Evolutionary conservation across 2,888 invertebrate genomes (phyloP), one percentile per base, ranked within the genome.

Genomic region (Plagiodera versicolora): DNA sequence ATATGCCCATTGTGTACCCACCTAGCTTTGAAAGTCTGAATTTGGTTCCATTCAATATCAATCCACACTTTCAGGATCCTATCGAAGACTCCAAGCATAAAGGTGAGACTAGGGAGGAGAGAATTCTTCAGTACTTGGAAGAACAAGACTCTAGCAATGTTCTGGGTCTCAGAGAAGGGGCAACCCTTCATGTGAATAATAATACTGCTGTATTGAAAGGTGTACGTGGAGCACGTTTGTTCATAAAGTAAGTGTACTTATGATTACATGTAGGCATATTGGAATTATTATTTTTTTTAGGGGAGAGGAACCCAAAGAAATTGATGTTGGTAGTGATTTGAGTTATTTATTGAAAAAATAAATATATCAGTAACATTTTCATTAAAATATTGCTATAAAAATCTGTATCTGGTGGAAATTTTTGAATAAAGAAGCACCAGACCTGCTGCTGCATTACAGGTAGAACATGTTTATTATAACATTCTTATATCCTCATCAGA

Each of bases 1-100:
- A 94, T 75, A 93, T 94, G 93, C 94, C 93, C 2, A 90, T 94
- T 59, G 85, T 85, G n/a, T 87, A 85, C 76, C 92, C 92, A 44
- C 90, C 90, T 20, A 83, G 83, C 52, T 90, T 92, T 79, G 82
- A 87, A 65, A 92, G 89, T 0, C 81, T 93, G 48, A 83, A 83
- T 35, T 81, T 93, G 56, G 86, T 93, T 11, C 90, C 91, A 3
- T 92, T 92, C 77, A 92, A 93, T 76, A 92, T 93, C 61, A 94
- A 94, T 78, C 91, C 93, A 9, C 94, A 94, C 79, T 94, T 91
- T 75, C 79, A 89, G 68, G 92, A 92, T 66, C 78, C 84, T 20
- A 82, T 86, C 67, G 80, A 82, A 9, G 83, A 79, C 69, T 83
- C 83, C 48, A 87, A 79, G 44, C 92, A 92, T 76, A 89, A 87